A percentile compares a stretch with the other conserved stretches of the same genome.
Conservation (phyloP, 1,140 invertebrate species). For the Trachelipus rathkii region DNA sequence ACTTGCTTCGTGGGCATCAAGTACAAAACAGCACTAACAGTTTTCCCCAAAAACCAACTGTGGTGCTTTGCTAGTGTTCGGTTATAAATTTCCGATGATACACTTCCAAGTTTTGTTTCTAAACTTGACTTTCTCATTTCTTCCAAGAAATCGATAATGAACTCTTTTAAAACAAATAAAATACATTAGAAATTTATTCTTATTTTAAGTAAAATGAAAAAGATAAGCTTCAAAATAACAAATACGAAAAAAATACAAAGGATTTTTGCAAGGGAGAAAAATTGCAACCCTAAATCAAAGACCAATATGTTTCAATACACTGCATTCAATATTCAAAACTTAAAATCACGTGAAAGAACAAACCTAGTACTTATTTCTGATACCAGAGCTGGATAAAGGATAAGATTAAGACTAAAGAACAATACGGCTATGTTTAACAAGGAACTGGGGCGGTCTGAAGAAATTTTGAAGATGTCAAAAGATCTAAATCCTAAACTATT, state of each 20-base stretch:
- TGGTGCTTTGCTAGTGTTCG: slow-evolving; percentile 39
- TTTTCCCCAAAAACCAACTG: slow-evolving; percentile 39
- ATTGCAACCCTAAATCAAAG: no score
- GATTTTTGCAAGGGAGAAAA: no score
- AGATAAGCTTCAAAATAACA: not conserved
- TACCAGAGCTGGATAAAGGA: no score
- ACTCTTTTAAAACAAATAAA: slow-evolving; percentile 28
- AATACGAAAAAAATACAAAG: not conserved
- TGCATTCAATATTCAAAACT: no score
- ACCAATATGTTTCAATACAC: no score
- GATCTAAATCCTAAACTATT: no score
- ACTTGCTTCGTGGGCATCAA: slow-evolving; percentile 41
- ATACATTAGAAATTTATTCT: not conserved
- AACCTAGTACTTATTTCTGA: no score
- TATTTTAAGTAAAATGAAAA: not conserved
- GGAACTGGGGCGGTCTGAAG: no score
- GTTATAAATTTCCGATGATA: slow-evolving; percentile 35
- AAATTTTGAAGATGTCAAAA: no score
- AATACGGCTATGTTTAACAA: no score
- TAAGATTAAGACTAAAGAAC: no score
- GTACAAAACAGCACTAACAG: slow-evolving; percentile 36
- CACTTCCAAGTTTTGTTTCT: slow-evolving; percentile 30
- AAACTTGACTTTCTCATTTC: slow-evolving; percentile 32
- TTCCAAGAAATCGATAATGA: slow-evolving; percentile 35
- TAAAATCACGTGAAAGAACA: no score